Evolutionary conservation across 2,113 vertebrate genomes (phyloP), one percentile per base, ranked within the genome.

Genomic region (Spea bombifrons): DNA sequence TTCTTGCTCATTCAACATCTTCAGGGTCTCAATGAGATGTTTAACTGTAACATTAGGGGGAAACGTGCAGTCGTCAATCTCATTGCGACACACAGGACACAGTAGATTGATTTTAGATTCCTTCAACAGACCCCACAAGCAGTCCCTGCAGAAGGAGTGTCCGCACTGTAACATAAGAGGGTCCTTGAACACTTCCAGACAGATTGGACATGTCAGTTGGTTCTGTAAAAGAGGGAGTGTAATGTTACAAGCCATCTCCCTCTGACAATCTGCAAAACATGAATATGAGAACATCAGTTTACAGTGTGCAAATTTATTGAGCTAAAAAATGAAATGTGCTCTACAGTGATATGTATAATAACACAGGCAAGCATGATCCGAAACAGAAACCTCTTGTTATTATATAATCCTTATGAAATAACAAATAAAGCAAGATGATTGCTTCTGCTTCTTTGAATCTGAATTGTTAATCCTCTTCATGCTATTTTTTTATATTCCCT

Each of bases 111-210:
- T 80, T 0, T 85, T 84, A 57, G 87, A 76, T 81, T 90, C 89
- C 66, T 81, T 71, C 0, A 87, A 87, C 79, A 95, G 86, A 2
- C 91, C 86, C 52, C 84, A 74, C 71, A 94, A 82, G 8, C 94
- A 94, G 76, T 78, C 71, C 65, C 89, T 90, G 83, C 93, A 95
- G 84, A 92, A 93, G 0, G 92, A 94, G 71, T 94, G 92, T 17
- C 94, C 93, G 3, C 94, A 94, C 84, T 90, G 92, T 53, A 95
- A 87, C 92, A 94, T 91, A 73, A 92, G 87, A 1, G 93, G 93
- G 66, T 94, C 93, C 55, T 86, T 89, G 85, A 94, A 95, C 71
- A 94, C 73, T 68, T 95, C 93, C 83, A 94, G 82, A 86, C 92
- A 95, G 75, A 94, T 85, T 4, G 92, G 94, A 63, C 94, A 95